Evolutionary conservation across 2,113 vertebrate species (phyloP).

Genomic region (Oncorhynchus gorbuscha): DNA sequence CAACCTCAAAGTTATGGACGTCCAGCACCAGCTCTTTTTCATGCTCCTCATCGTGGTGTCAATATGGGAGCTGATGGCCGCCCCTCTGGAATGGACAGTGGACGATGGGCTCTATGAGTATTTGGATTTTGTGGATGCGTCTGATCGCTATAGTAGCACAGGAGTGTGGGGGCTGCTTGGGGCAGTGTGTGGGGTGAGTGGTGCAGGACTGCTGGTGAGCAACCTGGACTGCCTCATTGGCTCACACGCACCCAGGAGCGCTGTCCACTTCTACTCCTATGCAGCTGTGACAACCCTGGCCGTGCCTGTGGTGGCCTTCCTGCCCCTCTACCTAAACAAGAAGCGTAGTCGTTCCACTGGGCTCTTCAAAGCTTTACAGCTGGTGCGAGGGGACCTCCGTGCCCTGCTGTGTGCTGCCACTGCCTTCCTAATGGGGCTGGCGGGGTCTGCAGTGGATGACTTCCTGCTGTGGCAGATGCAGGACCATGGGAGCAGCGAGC

Average conservation of each 20-base stretch:
- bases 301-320: slow-evolving; percentile 52
- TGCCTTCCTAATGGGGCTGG: slow-evolving; percentile 63
- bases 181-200: slow-evolving; percentile 65
- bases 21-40: slow-evolving; percentile 75
- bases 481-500: slow-evolving; percentile 76
- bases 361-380: slow-evolving; percentile 71
- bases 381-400: slow-evolving; percentile 69
- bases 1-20: slow-evolving; percentile 64
- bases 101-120: slow-evolving; percentile 87
- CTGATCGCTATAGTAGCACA: slow-evolving; percentile 70
- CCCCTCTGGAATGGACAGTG: slow-evolving; percentile 75
- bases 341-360: slow-evolving; percentile 50
- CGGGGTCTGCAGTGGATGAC: slow-evolving; percentile 69
- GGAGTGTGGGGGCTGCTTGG: slow-evolving; percentile 78
- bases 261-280: slow-evolving; percentile 79
- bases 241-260: slow-evolving; percentile 26
- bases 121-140: slow-evolving; percentile 83
- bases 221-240: slow-evolving; percentile 66
- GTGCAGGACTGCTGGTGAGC: slow-evolving; percentile 71
- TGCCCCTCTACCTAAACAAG: slow-evolving; percentile 73
- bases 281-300: slow-evolving; percentile 53
- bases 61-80: slow-evolving; percentile 75
- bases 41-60: slow-evolving; percentile 68
- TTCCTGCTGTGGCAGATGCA: slow-evolving; percentile 91
- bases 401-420: slow-evolving; percentile 74